Evolutionary conservation across 2,113 vertebrate species (phyloP).

Genomic region (Probosciger aterrimus): DNA sequence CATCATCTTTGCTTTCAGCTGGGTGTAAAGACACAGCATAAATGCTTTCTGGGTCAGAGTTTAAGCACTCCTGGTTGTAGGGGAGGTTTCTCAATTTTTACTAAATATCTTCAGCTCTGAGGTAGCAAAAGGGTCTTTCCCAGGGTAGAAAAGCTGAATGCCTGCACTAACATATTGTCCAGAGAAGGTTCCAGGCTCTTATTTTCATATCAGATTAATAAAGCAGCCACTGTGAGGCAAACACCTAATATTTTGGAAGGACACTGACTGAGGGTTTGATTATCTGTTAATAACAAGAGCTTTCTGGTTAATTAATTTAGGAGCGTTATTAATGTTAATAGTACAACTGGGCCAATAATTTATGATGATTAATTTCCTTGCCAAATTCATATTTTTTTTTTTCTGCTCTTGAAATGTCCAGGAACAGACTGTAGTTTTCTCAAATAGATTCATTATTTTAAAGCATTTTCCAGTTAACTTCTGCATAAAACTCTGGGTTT

Average conservation of each 20-base stretch:
- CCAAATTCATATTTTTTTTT: neutral
- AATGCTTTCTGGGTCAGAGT: neutral
- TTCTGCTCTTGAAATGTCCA: neutral
- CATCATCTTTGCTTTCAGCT: neutral
- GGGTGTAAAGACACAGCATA: neutral
- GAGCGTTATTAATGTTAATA: neutral
- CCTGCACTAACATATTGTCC: neutral
- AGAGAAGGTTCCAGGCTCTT: neutral
- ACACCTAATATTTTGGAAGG: neutral
- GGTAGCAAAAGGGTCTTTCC: neutral
- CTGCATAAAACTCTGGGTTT: neutral
- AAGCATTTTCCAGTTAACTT: neutral
- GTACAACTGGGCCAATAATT: neutral
- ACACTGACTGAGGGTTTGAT: neutral
- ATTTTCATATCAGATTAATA: neutral
- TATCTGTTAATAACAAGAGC: neutral
- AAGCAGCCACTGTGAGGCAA: neutral
- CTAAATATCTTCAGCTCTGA: neutral
- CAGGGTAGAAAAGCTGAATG: neutral
- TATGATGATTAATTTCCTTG: neutral
- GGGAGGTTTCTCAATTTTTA: neutral
- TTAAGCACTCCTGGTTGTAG: rapidly evolving
- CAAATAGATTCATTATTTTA: neutral
- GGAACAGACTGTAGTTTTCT: neutral
- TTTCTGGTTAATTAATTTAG: slow-evolving; percentile 7